Evolutionary conservation across 2,797 vertebrate genomes (phyloP).

Genomic region (Spinus pinus): DNA sequence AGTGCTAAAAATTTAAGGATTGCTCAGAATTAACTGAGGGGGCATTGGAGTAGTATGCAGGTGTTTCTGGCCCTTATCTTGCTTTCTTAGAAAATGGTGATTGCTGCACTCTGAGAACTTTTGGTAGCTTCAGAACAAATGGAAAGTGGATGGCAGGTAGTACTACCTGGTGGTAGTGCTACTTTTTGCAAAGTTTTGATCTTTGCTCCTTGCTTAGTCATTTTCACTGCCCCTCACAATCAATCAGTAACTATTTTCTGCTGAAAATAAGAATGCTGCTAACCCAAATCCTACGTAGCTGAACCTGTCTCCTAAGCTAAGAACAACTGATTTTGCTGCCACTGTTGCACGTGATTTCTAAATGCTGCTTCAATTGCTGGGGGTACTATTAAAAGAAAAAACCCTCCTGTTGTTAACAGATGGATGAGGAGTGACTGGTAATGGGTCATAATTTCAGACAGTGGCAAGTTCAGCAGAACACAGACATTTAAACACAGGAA

Average conservation of each 20-base stretch:
- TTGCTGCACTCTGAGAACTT: background rate
- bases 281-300: background rate
- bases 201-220: background rate
- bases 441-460: background rate
- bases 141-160: background rate
- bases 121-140: background rate
- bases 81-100: background rate
- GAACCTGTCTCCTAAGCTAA: background rate
- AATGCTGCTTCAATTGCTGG: background rate
- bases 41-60: background rate
- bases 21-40: background rate
- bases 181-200: background rate
- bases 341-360: background rate
- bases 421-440: background rate
- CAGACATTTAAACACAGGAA: background rate
- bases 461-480: background rate
- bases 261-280: background rate
- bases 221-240: background rate
- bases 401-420: fast-evolving
- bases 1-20: background rate
- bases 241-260: background rate
- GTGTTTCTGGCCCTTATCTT: background rate
- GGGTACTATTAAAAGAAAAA: background rate
- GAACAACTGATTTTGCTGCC: background rate
- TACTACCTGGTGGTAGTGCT: background rate